Evolutionary conservation across 2,888 invertebrate genomes (phyloP).

Genomic region (Neuroscelio doddi): DNA sequence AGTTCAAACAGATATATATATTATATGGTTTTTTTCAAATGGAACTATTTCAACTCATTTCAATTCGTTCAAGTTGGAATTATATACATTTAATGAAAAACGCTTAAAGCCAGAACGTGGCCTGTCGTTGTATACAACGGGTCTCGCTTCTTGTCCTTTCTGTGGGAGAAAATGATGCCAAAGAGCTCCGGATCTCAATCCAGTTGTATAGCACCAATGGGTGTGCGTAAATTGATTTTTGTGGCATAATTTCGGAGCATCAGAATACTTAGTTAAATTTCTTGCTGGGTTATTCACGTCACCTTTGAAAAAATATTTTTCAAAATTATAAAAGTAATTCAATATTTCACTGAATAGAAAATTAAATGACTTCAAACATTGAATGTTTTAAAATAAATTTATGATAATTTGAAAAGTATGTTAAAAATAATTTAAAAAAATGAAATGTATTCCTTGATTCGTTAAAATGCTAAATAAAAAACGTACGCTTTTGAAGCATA

Average conservation of each 20-base stretch:
- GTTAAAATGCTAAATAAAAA: no score
- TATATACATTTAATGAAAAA: constrained; percentile 43
- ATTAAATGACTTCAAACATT: no score
- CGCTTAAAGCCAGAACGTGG: constrained; percentile 47
- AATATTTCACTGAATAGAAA: constrained; percentile 19
- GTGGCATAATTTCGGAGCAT: constrained; percentile 29
- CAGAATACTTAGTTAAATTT: constrained; percentile 37
- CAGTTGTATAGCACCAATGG: constrained; percentile 47
- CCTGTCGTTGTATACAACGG: constrained; percentile 42
- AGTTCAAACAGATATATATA: no score
- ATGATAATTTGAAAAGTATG: no score
- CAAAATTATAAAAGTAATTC: no score
- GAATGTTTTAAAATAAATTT: no score
- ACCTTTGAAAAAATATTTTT: no score
- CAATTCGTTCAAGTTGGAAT: constrained; percentile 34
- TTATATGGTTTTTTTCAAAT: no score
- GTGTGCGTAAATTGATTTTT: constrained; percentile 29
- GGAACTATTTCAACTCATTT: no score
- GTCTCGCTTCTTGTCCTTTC: constrained; percentile 49
- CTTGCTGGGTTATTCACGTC: constrained; percentile 30
- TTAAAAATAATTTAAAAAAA: no score
- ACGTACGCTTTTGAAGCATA: no score
- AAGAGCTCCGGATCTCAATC: constrained; percentile 67
- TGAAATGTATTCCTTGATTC: constrained; percentile 5
- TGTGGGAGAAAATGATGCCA: constrained; percentile 64